Conservation (phyloP, 2,113 vertebrate genomes). For the Engraulis encrasicolus region DNA sequence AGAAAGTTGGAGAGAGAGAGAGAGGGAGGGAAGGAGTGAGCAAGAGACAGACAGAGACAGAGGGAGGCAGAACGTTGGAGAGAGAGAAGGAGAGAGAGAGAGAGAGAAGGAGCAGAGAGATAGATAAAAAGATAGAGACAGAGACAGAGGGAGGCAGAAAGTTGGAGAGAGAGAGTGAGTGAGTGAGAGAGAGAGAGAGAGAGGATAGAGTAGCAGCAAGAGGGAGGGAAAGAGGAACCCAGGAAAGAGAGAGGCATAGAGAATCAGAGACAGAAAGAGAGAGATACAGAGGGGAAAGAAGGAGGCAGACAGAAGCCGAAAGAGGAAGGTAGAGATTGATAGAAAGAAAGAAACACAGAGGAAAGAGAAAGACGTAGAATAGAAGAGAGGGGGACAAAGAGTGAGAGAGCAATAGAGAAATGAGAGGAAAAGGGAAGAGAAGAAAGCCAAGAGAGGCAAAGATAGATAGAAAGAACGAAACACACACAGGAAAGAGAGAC, state of each 20-base stretch:
- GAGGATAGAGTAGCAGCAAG: not conserved
- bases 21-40: not conserved
- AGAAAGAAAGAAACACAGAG: constrained; percentile 30
- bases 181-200: not conserved
- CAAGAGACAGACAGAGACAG: too few relatives aligned
- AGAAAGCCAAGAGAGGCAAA: too few relatives aligned
- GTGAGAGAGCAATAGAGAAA: constrained; percentile 47
- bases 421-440: constrained; percentile 37
- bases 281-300: constrained; percentile 44
- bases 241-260: constrained; percentile 43
- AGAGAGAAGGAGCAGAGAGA: not conserved
- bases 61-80: too few relatives aligned
- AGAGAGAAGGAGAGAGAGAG: not conserved
- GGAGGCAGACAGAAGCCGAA: too few relatives aligned
- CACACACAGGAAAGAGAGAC: too few relatives aligned
- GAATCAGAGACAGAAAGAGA: not conserved
- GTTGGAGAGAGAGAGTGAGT: not conserved
- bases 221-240: constrained; percentile 42
- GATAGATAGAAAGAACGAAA: too few relatives aligned
- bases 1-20: not conserved
- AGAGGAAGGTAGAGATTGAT: constrained; percentile 59
- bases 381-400: constrained; percentile 26
- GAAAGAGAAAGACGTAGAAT: constrained; percentile 44
- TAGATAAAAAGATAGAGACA: not conserved
- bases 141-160: too few relatives aligned